phyloP scores from a whole-genome alignment of 2,113 vertebrate species.

The Boulengeromyrus knoepffleri region DNA sequence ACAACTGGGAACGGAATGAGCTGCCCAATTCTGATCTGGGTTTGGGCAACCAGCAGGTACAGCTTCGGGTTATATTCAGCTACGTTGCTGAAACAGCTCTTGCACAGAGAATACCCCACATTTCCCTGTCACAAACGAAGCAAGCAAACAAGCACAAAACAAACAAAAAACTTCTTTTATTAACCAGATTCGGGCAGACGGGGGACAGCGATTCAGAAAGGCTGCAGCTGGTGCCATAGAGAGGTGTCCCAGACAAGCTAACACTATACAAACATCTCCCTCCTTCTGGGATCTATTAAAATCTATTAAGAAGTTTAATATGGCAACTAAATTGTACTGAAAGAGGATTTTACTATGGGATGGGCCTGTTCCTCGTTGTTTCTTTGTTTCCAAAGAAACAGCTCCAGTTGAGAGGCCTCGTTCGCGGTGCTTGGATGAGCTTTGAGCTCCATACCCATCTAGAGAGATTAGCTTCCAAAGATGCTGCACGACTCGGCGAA shows the following conservation, averaged over 20 bases:
- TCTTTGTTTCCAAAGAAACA: slow-evolving; percentile 9
- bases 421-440: background rate
- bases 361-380: slow-evolving; percentile 4
- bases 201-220: background rate
- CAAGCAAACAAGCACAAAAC: background rate
- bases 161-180: background rate
- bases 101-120: background rate
- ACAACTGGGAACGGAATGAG: background rate
- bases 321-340: background rate
- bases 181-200: background rate
- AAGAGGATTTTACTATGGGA: background rate
- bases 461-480: background rate
- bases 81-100: background rate
- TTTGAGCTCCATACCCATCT: background rate
- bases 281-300: background rate
- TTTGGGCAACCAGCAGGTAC: background rate
- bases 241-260: background rate
- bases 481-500: background rate
- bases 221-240: background rate
- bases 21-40: background rate
- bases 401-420: background rate
- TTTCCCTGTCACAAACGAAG: background rate
- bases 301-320: slow-evolving; percentile 1
- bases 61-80: background rate
- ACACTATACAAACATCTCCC: background rate